Evolutionary conservation across 2,797 vertebrate species (phyloP), one percentile per base, ranked within the genome.

Genomic region (Peromyscus aztecus): DNA sequence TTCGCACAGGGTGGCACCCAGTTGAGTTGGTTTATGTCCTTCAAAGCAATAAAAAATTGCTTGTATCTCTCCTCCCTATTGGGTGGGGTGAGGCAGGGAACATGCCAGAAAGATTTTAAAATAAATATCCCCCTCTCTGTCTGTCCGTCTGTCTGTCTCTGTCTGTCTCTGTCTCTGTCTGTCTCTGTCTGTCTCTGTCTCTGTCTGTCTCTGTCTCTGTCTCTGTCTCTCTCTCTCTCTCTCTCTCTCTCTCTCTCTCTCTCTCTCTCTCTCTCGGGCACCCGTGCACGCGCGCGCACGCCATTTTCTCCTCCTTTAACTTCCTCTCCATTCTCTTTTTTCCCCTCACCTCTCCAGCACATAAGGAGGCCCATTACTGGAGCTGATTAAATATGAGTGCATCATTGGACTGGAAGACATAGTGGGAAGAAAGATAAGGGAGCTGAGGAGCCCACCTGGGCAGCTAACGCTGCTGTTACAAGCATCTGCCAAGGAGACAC

Each of bases 1-100:
- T 97, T 96, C 94, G 92, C 37, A 59, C 82, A 67, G 61, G 76
- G 91, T 94, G 84, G 55, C n/a, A 92, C 90, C 69, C 55, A 57
- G 37, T 67, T 84, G 12, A 85, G 52, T 37, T 97, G 69, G 49
- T 59, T 59, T 94, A 76, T 89, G 59, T 37, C 52, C 78, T 73
- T 89, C 75, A 73, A 10, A 80, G 73, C 73, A 92, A 86, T 63
- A 84, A 77, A 55, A 31, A 11, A 49, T 92, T 57, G 61, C 31
- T 65, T 7, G 4, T 76, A 59, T 76, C 57, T 31, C 85, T 97
- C 90, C 71, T 93, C 76, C 43, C 57, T 80, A 2, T 40, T 73
- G n/a, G 82, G 78, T 55, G 86, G 55, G 92, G 43, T 94, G 7
- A 59, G 37, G 46, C 67, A 52, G 10, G 19, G 29, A 94, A 84